Evolutionary conservation across 2,888 invertebrate genomes (phyloP).

Genomic region (Serrognathus titanus): DNA sequence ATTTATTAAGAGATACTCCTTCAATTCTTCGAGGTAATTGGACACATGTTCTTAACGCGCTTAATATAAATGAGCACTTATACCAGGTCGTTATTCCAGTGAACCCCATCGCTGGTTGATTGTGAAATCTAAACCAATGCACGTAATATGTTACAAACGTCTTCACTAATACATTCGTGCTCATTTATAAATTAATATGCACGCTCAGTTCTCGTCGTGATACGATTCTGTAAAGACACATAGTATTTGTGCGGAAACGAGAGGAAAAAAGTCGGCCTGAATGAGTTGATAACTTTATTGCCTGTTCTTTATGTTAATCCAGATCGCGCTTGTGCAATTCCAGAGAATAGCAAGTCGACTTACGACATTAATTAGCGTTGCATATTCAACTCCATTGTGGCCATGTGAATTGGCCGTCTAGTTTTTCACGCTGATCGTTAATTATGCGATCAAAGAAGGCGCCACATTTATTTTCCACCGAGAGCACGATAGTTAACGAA

Average conservation of each 20-base stretch:
- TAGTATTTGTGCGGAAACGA: neutral
- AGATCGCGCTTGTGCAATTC: conserved; percentile 2
- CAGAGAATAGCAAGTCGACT: conserved; percentile 2
- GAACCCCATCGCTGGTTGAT: no score
- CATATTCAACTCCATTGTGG: neutral
- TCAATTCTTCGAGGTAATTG: conserved; percentile 6
- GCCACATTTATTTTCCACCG: neutral
- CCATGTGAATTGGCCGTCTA: neutral
- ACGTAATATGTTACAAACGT: conserved; percentile 7
- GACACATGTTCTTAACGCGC: conserved; percentile 1
- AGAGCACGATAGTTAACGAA: no score
- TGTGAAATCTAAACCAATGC: neutral
- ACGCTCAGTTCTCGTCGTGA: neutral
- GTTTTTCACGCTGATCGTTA: conserved; percentile 9
- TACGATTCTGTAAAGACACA: no score
- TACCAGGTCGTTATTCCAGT: neutral
- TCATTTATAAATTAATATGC: conserved; percentile 12
- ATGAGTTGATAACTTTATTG: conserved; percentile 12
- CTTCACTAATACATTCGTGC: conserved; percentile 10
- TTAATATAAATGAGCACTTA: neutral
- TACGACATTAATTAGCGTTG: conserved; percentile 3
- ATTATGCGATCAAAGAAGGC: conserved; percentile 13
- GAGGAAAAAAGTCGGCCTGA: neutral
- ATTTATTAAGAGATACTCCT: conserved; percentile 1
- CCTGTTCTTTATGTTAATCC: conserved; percentile 9